A percentile compares a stretch with the other conserved stretches of the same genome.
These are phyloP conservation scores for Holotrichia oblita DNA, from an alignment of 1,140 invertebrate species.

Conservation along the genomic window DNA sequence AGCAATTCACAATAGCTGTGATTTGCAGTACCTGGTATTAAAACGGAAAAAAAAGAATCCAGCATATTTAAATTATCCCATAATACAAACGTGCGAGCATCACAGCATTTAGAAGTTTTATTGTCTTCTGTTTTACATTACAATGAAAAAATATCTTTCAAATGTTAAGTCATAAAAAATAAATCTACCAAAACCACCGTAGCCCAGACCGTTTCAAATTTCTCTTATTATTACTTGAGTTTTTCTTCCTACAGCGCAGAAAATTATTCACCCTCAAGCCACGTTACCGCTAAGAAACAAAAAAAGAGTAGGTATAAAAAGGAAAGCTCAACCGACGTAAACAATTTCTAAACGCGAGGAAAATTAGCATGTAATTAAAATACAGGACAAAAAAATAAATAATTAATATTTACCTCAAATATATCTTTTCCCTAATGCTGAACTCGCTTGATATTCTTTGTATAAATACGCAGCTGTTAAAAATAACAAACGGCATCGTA, in stretches of 20 bases:
- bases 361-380: slow-evolving; percentile 26
- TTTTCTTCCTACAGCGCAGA: background rate
- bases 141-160: too few relatives aligned
- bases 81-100: too few relatives aligned
- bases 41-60: too few relatives aligned
- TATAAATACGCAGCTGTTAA: background rate
- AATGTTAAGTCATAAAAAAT: too few relatives aligned
- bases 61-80: too few relatives aligned
- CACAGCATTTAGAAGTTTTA: too few relatives aligned
- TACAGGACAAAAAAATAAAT: background rate
- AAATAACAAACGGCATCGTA: slow-evolving; percentile 24
- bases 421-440: background rate
- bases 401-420: slow-evolving; percentile 23
- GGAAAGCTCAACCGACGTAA: background rate
- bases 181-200: background rate
- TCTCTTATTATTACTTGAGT: background rate
- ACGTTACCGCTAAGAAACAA: background rate
- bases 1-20: too few relatives aligned
- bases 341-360: background rate
- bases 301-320: background rate
- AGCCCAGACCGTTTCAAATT: background rate
- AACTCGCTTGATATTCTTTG: background rate
- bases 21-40: too few relatives aligned
- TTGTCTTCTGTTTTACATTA: too few relatives aligned
- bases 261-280: background rate